These are phyloP conservation scores for Ceratothoa steindachneri DNA, from an alignment of 2,888 invertebrate species.

Conservation along the genomic window DNA sequence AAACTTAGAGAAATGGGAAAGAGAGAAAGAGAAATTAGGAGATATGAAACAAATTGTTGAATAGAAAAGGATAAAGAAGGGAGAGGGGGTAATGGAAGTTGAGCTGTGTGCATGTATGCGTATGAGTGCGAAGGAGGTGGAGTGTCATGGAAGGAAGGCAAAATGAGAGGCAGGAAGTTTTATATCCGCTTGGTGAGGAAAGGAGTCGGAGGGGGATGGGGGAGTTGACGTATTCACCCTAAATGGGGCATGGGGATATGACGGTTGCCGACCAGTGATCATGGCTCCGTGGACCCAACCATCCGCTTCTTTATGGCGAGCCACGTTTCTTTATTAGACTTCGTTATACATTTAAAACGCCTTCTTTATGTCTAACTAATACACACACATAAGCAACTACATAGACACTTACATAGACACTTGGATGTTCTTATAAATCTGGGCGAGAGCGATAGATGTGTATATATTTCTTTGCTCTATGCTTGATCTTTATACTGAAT, in stretches of 20 bases:
- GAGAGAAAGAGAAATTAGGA: background rate
- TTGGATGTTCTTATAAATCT: too few species aligned
- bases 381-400: background rate
- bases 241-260: background rate
- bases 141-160: background rate
- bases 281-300: too few species aligned
- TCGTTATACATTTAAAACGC: background rate
- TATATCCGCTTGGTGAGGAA: slow-evolving; percentile 4
- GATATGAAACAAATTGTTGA: background rate
- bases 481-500: too few species aligned
- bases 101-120: background rate
- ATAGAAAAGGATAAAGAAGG: background rate
- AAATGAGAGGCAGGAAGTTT: slow-evolving; percentile 10
- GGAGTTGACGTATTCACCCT: too few species aligned
- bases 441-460: too few species aligned
- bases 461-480: too few species aligned
- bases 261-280: slow-evolving; percentile 2
- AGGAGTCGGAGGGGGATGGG: background rate
- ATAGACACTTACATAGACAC: background rate
- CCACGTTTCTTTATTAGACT: too few species aligned
- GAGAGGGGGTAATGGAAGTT: background rate
- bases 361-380: background rate
- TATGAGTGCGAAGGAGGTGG: background rate
- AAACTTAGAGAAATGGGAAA: background rate
- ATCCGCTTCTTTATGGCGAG: too few species aligned